Evolutionary conservation across 53 echinoderm and acorn worm genomes (phyloP).

Genomic region (Paracentrotus lividus): DNA sequence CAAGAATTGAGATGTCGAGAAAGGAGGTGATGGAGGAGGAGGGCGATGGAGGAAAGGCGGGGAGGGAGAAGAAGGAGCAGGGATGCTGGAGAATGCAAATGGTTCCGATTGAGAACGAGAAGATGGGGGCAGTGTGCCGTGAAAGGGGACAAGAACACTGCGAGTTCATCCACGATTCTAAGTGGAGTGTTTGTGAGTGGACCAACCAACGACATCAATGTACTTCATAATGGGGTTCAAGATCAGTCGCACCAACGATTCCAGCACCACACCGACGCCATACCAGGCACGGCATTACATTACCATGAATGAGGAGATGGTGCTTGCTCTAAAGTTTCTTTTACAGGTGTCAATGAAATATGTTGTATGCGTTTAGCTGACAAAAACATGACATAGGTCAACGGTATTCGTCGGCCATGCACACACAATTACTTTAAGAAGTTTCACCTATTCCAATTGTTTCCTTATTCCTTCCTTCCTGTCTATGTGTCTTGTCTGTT

Average conservation of each 20-base stretch:
- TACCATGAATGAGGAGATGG: too few relatives aligned
- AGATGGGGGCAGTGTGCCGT: not conserved
- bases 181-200: conserved; percentile 42
- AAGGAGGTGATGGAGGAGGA: not conserved
- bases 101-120: not conserved
- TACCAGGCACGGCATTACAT: too few relatives aligned
- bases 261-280: too few relatives aligned
- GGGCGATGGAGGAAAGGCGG: not conserved
- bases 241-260: not conserved
- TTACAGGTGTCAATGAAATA: too few relatives aligned
- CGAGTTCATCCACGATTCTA: not conserved
- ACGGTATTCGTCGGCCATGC: conserved; percentile 16
- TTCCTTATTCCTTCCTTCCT: not conserved
- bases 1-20: not conserved
- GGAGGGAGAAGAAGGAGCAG: not conserved
- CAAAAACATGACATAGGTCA: not conserved
- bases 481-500: too few relatives aligned
- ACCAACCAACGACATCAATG: not conserved
- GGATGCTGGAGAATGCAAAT: not conserved
- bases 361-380: not conserved
- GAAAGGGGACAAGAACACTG: conserved; percentile 8
- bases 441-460: not conserved
- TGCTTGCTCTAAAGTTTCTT: too few relatives aligned
- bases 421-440: not conserved
- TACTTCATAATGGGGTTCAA: conserved; percentile 2